phyloP scores from a whole-genome alignment of 2,888 invertebrate species.

The Dryocosmus kuriphilus region DNA sequence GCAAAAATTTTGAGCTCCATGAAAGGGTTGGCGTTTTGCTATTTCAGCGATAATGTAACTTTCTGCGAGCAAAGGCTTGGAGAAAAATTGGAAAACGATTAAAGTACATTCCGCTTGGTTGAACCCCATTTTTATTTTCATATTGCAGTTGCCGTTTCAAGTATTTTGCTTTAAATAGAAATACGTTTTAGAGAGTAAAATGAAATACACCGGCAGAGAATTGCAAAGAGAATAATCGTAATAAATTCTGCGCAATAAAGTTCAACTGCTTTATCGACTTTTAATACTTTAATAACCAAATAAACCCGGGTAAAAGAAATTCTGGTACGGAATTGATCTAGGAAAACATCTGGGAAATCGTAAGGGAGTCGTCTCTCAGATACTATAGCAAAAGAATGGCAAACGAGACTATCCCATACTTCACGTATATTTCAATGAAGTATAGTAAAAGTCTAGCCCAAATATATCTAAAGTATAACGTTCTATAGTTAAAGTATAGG shows the following conservation, averaged over 20 bases:
- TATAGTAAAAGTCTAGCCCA: too few species aligned
- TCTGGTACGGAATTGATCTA: too few species aligned
- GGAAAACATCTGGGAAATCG: too few species aligned
- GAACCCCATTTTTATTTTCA: conserved; percentile 31
- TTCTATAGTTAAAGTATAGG: too few species aligned
- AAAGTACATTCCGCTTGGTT: conserved; percentile 31
- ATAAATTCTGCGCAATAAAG: background rate
- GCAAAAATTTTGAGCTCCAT: conserved; percentile 21
- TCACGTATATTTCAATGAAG: too few species aligned
- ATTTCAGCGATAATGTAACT: conserved; percentile 38
- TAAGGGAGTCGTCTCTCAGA: too few species aligned
- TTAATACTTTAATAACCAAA: background rate
- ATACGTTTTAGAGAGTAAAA: background rate
- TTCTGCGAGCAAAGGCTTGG: conserved; percentile 24
- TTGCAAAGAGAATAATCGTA: background rate
- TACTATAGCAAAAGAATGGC: too few species aligned
- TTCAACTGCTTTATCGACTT: conserved; percentile 1
- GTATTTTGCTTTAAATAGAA: conserved; percentile 11
- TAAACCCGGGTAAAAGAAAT: too few species aligned
- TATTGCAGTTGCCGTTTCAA: conserved; percentile 18
- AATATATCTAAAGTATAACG: too few species aligned
- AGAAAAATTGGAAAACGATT: conserved; percentile 37
- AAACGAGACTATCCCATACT: too few species aligned
- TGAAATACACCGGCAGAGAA: background rate
- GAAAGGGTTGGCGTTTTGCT: conserved; percentile 30